Evolutionary conservation across 1,140 invertebrate genomes (phyloP).

Genomic region (Pseudomyrmex sp.): DNA sequence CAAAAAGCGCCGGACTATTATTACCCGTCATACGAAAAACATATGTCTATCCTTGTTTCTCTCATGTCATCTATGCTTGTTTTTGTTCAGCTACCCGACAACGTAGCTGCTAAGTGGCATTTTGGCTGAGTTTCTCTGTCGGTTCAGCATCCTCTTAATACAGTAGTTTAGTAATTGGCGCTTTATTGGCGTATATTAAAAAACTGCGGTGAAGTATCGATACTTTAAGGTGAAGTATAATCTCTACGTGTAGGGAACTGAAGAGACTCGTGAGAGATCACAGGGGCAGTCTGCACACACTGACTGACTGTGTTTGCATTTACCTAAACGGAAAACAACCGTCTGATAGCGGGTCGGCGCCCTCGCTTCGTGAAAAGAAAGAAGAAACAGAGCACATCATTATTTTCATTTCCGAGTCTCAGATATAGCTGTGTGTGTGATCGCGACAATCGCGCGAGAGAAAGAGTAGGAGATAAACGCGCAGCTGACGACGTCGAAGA

Average conservation of each 20-base stretch:
- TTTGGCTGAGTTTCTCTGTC: no score
- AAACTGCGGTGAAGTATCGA: constrained; percentile 27
- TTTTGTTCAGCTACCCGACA: no score
- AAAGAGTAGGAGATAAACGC: neutral
- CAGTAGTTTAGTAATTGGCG: no score
- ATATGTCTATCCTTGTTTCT: no score
- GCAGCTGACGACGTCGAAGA: constrained; percentile 18
- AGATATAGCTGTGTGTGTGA: constrained; percentile 18
- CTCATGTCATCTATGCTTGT: no score
- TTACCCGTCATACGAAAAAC: no score
- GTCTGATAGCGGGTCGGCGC: constrained; percentile 84
- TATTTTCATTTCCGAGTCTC: constrained; percentile 36
- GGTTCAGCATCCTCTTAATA: no score
- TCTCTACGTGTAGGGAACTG: constrained; percentile 29
- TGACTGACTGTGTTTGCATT: constrained; percentile 74
- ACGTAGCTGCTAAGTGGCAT: no score
- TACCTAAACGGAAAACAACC: constrained; percentile 85
- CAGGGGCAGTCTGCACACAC: constrained; percentile 57
- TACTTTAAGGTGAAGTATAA: constrained; percentile 28
- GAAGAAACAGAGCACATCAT: constrained; percentile 63
- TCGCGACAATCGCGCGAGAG: constrained; percentile 13
- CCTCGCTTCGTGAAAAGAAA: constrained; percentile 81
- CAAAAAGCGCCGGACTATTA: no score
- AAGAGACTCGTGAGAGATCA: constrained; percentile 24
- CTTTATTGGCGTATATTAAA: neutral